A percentile compares a stretch with the other conserved stretches of the same genome.
phyloP scores from a whole-genome alignment of 2,797 vertebrate species.

The Natrix natrix region DNA sequence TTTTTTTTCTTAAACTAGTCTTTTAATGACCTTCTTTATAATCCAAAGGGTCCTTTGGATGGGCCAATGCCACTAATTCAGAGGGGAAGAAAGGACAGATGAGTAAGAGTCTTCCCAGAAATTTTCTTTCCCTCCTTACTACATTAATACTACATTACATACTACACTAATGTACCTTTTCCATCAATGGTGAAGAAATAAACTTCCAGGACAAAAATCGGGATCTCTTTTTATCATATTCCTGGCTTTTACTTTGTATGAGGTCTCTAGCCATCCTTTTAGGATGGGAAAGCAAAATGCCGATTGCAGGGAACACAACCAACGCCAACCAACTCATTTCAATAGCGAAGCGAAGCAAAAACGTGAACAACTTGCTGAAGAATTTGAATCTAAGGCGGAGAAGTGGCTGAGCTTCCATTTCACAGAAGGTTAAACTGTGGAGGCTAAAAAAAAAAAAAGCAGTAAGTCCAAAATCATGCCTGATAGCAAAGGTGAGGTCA shows the following conservation, averaged over 20 bases:
- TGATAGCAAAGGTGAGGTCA: background rate
- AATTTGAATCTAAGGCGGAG: background rate
- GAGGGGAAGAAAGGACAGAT: background rate
- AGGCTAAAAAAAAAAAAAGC: background rate
- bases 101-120: background rate
- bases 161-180: background rate
- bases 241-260: background rate
- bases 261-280: background rate
- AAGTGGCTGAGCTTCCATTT: background rate
- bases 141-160: no score
- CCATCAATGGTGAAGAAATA: background rate
- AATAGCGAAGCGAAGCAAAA: background rate
- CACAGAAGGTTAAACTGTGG: background rate
- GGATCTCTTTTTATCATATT: background rate
- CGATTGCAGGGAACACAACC: background rate
- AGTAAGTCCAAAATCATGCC: background rate
- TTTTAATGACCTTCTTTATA: background rate
- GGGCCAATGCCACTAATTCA: background rate
- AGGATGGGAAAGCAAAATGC: background rate
- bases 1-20: background rate
- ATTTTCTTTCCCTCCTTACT: background rate
- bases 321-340: background rate
- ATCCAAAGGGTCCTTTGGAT: background rate
- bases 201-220: background rate
- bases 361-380: background rate